Evolutionary conservation across 1,140 invertebrate species (phyloP).

Genomic region (Drosophila arawakana): DNA sequence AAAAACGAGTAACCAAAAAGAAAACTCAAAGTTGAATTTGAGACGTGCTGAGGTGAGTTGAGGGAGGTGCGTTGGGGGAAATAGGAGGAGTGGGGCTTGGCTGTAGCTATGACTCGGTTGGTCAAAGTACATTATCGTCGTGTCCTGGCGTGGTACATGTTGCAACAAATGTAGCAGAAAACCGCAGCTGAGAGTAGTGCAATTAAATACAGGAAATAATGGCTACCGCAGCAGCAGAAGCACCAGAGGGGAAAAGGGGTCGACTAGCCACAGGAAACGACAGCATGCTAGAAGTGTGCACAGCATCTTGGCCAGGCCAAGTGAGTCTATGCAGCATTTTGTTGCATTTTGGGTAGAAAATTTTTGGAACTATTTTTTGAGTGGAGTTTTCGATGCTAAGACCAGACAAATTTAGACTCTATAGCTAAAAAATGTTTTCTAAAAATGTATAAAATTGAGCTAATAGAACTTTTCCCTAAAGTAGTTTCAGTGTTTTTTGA

Average conservation of each 20-base stretch:
- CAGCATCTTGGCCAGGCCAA: conserved; percentile 51
- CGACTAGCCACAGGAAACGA: conserved; percentile 53
- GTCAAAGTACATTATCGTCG: conserved; percentile 77
- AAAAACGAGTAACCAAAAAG: conserved; percentile 9
- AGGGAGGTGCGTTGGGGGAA: neutral
- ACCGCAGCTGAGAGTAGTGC: conserved; percentile 79
- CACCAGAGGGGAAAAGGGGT: neutral
- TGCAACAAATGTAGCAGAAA: conserved; percentile 82
- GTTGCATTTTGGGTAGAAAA: conserved; percentile 25
- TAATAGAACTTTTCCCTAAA: no score
- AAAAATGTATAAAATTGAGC: no score
- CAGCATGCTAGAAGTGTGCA: conserved; percentile 43
- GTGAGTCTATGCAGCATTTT: conserved; percentile 29
- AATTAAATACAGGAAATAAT: conserved; percentile 83
- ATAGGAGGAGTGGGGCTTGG: neutral
- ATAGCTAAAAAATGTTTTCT: no score
- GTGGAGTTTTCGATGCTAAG: no score
- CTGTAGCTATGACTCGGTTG: conserved; percentile 25
- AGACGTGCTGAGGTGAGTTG: conserved; percentile 26
- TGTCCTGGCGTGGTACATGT: conserved; percentile 57
- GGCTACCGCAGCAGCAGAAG: conserved; percentile 66
- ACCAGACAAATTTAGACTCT: no score
- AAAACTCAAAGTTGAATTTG: conserved; percentile 10
- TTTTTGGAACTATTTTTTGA: no score
- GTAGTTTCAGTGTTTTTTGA: no score